phyloP scores from a whole-genome alignment of 1,140 invertebrate species.

The Drosophila yakuba region DNA sequence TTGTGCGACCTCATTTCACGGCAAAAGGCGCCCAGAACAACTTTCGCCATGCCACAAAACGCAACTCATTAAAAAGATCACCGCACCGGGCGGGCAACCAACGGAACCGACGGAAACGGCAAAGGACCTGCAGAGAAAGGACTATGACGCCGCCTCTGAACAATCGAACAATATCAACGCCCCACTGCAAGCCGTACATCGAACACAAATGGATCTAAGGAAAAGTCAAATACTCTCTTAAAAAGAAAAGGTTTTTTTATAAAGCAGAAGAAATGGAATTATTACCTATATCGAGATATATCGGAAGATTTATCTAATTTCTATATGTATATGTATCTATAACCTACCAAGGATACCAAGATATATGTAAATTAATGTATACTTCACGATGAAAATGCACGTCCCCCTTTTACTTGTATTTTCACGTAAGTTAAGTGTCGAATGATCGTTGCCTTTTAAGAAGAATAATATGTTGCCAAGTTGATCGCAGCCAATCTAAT shows the following conservation, averaged over 20 bases:
- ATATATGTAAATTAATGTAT: no score
- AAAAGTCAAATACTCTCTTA: slow-evolving; percentile 9
- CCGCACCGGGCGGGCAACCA: slow-evolving; percentile 45
- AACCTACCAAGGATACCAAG: no score
- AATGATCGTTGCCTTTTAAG: no score
- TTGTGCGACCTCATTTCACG: slow-evolving; percentile 66
- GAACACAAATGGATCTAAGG: slow-evolving; percentile 4
- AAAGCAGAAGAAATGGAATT: background rate
- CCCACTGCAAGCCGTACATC: slow-evolving; percentile 40
- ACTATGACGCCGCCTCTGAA: slow-evolving; percentile 52
- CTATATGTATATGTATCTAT: no score
- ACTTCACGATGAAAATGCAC: no score
- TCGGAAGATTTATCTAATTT: no score
- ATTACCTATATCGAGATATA: no score
- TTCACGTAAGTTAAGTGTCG: no score
- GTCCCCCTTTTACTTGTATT: no score
- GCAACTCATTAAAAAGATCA: slow-evolving; percentile 82
- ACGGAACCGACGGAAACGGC: slow-evolving; percentile 23
- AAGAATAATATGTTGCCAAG: no score
- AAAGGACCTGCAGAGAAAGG: slow-evolving; percentile 16
- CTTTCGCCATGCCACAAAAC: slow-evolving; percentile 71
- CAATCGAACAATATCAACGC: slow-evolving; percentile 81
- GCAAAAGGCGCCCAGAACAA: slow-evolving; percentile 61
- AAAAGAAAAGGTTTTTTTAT: no score
- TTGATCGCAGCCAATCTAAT: no score